These are phyloP conservation scores for Limnodromus scolopaceus DNA, from an alignment of 2,797 vertebrate species.

Conservation along the genomic window DNA sequence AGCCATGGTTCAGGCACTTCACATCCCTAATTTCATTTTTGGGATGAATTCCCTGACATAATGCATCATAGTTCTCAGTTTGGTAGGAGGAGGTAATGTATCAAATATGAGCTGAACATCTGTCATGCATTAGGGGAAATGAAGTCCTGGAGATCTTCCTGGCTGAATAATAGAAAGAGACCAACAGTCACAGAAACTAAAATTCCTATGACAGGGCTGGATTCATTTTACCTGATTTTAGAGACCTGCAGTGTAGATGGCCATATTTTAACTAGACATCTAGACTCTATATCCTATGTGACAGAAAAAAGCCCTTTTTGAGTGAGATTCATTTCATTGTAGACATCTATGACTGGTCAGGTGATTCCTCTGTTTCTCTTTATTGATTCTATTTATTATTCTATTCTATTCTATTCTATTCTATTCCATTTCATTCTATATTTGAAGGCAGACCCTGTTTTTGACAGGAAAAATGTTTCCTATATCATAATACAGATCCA, in stretches of 20 bases:
- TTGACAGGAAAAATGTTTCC: background rate
- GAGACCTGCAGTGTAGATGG: background rate
- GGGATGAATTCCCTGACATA: background rate
- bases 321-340: background rate
- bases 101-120: conserved; percentile 36
- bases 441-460: background rate
- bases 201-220: background rate
- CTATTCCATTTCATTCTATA: background rate
- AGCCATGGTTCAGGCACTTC: background rate
- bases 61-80: background rate
- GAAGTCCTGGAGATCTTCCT: background rate
- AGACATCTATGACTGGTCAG: background rate
- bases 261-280: background rate
- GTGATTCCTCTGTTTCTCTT: background rate
- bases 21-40: conserved; percentile 1
- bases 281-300: background rate
- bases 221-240: background rate
- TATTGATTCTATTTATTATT: background rate
- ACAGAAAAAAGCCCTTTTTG: background rate
- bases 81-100: background rate
- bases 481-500: background rate
- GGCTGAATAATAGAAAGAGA: background rate
- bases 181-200: background rate
- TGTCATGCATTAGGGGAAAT: background rate
- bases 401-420: background rate